A percentile compares a stretch with the other conserved stretches of the same genome.
Conservation (phyloP, 2,113 vertebrate species). For the Trematomus loennbergii region DNA sequence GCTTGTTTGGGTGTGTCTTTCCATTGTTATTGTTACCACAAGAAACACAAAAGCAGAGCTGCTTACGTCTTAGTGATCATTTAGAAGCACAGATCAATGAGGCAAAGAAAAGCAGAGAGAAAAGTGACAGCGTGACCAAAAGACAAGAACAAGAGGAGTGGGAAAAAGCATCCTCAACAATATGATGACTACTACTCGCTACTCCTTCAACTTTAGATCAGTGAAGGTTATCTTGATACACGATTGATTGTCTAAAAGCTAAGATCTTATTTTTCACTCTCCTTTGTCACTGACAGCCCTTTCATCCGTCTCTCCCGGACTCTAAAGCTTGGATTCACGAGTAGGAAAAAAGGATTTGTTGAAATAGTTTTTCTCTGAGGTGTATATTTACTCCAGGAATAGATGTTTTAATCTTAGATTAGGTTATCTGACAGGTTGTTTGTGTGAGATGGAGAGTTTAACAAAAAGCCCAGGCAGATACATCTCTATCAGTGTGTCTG, state of each 20-base stretch:
- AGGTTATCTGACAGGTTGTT: slow-evolving; percentile 26
- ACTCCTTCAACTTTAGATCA: slow-evolving; percentile 26
- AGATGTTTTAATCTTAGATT: slow-evolving; percentile 54
- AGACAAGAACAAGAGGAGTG: slow-evolving; percentile 17
- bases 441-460: neutral
- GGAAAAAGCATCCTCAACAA: slow-evolving; percentile 11
- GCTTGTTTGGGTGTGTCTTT: neutral
- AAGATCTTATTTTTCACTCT: slow-evolving; percentile 56
- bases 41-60: slow-evolving; percentile 12
- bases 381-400: slow-evolving; percentile 41
- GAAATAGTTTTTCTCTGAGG: slow-evolving; percentile 34
- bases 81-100: slow-evolving; percentile 3
- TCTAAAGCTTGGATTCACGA: slow-evolving; percentile 23
- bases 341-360: slow-evolving; percentile 18
- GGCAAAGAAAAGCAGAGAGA: slow-evolving; percentile 13
- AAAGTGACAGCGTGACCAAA: slow-evolving; percentile 3
- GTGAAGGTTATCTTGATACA: slow-evolving; percentile 59
- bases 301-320: slow-evolving; percentile 46
- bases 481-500: neutral
- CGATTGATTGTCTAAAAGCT: slow-evolving; percentile 46
- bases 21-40: neutral
- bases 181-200: slow-evolving; percentile 14
- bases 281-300: slow-evolving; percentile 44
- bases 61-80: slow-evolving; percentile 16
- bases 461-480: slow-evolving; percentile 20